Percentiles rank a stretch among this genome's conserved stretches.
phyloP scores from a whole-genome alignment of 2,113 vertebrate genomes.

The Clarias magur region DNA sequence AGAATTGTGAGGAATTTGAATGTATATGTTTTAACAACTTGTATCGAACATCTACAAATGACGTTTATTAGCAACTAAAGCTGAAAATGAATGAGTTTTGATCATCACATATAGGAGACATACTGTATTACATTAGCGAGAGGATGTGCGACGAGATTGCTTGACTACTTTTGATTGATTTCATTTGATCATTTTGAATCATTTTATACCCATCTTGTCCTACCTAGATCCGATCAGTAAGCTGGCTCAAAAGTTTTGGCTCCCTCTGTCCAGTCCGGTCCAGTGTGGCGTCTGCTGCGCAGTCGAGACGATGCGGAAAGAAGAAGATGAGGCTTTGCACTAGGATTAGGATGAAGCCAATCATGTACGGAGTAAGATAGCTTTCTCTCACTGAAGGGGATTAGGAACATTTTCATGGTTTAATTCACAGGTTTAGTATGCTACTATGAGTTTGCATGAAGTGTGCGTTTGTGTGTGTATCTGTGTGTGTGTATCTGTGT shows the following conservation, averaged over 20 bases:
- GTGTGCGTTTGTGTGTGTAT: constrained; percentile 47
- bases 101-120: not conserved
- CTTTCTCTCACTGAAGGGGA: constrained; percentile 24
- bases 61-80: not conserved
- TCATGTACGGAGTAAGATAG: constrained; percentile 31
- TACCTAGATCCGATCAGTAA: not conserved
- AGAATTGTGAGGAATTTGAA: too few species aligned
- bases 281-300: not conserved
- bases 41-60: not conserved
- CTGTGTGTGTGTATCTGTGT: constrained; percentile 35
- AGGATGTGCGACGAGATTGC: not conserved
- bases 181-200: not conserved
- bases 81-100: not conserved
- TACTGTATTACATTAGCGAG: not conserved
- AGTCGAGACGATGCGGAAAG: constrained; percentile 17
- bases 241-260: not conserved
- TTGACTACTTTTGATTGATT: not conserved
- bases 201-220: not conserved
- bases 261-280: not conserved
- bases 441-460: constrained; percentile 21
- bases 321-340: constrained; percentile 19
- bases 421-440: constrained; percentile 45
- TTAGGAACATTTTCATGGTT: constrained; percentile 36
- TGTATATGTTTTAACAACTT: not conserved
- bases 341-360: constrained; percentile 22